These are phyloP conservation scores for Periplaneta americana DNA, from an alignment of 1,140 invertebrate species.

Conservation along the genomic window DNA sequence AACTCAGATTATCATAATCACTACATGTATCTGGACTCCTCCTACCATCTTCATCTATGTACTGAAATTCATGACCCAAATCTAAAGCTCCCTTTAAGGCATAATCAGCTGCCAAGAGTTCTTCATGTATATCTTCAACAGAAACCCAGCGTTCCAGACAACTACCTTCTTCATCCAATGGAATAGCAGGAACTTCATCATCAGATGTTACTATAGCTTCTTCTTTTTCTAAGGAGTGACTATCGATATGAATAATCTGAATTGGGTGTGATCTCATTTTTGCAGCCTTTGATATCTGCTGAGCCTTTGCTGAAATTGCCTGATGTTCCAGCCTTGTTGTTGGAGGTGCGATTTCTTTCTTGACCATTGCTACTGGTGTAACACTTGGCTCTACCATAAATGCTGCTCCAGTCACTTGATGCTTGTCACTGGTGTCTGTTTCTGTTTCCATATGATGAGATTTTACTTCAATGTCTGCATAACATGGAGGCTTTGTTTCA, in stretches of 20 bases:
- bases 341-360: neutral
- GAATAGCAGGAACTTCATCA: neutral
- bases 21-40: constrained; percentile 7
- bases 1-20: constrained; percentile 14
- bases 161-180: constrained; percentile 1
- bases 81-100: neutral
- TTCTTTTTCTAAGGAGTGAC: neutral
- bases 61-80: neutral
- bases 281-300: constrained; percentile 21
- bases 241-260: neutral
- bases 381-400: too few species aligned
- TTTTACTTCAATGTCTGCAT: too few species aligned
- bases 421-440: too few species aligned
- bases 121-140: neutral
- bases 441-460: too few species aligned
- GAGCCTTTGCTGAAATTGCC: neutral
- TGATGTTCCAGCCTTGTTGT: neutral
- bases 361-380: too few species aligned
- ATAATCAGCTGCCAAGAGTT: neutral
- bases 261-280: constrained; percentile 26
- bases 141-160: neutral
- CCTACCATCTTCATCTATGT: neutral
- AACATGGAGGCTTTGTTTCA: too few species aligned
- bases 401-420: too few species aligned
- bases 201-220: neutral